Conservation (phyloP, 2,888 invertebrate genomes). For the Imbricaverruca yamaguchii region DNA sequence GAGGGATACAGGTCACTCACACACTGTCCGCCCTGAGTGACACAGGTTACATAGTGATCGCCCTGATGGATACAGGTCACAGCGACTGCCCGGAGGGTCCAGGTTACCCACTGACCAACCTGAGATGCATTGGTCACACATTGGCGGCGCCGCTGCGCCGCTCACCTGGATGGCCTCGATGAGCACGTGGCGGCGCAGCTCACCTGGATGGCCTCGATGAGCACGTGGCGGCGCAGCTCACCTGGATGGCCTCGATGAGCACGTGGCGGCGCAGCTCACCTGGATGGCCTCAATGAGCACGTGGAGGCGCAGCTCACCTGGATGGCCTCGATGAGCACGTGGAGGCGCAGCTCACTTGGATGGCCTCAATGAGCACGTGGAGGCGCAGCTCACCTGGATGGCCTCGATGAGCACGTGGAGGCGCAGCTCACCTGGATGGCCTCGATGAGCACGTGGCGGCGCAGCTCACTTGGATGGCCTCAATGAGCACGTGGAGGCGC, state of each 20-base stretch:
- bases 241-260: slow-evolving; percentile 78
- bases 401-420: slow-evolving; percentile 73
- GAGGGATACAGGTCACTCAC: too few species aligned
- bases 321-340: slow-evolving; percentile 80
- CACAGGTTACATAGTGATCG: too few species aligned
- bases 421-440: slow-evolving; percentile 57
- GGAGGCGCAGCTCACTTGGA: slow-evolving; percentile 50
- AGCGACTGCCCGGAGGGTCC: too few species aligned
- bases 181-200: slow-evolving; percentile 51
- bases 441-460: slow-evolving; percentile 67
- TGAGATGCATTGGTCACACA: too few species aligned
- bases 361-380: slow-evolving; percentile 73
- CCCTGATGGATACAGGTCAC: too few species aligned
- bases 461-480: slow-evolving; percentile 61
- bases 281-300: slow-evolving; percentile 79
- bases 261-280: slow-evolving; percentile 51
- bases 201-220: slow-evolving; percentile 79
- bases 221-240: slow-evolving; percentile 49
- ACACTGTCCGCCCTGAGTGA: too few species aligned
- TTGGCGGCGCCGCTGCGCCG: background rate
- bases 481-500: slow-evolving; percentile 61
- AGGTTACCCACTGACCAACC: too few species aligned
- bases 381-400: slow-evolving; percentile 52
- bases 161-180: slow-evolving; percentile 74
- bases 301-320: slow-evolving; percentile 49